A percentile compares a stretch with the other conserved stretches of the same genome.
phyloP scores from a whole-genome alignment of 2,888 invertebrate genomes.

The Orthosia gothica region DNA sequence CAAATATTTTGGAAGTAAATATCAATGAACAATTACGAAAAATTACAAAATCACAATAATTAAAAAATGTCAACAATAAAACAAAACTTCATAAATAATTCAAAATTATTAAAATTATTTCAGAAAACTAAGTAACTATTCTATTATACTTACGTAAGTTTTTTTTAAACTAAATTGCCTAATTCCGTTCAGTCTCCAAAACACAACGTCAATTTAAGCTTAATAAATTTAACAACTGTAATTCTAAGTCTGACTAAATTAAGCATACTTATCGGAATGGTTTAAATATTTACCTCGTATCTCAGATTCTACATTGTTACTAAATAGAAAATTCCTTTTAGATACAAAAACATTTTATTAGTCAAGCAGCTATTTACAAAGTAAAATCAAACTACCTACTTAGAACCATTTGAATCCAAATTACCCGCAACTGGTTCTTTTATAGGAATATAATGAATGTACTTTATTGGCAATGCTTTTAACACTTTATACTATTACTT shows the following conservation, averaged over 20 bases:
- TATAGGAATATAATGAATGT: slow-evolving; percentile 12
- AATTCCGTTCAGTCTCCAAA: too few species aligned
- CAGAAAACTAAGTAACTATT: too few species aligned
- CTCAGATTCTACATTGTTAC: slow-evolving; percentile 5
- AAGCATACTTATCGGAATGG: neutral
- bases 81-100: too few species aligned
- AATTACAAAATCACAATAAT: too few species aligned
- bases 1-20: too few species aligned
- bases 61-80: too few species aligned
- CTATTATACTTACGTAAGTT: too few species aligned
- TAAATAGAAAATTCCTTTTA: slow-evolving; percentile 21
- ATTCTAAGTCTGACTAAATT: neutral
- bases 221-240: neutral
- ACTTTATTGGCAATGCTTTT: slow-evolving; percentile 15
- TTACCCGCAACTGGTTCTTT: slow-evolving; percentile 11
- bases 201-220: neutral
- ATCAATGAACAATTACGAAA: too few species aligned
- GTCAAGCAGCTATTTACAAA: slow-evolving; percentile 25
- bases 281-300: neutral
- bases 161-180: too few species aligned
- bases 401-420: slow-evolving; percentile 17
- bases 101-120: too few species aligned
- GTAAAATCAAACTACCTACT: slow-evolving; percentile 24
- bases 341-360: slow-evolving; percentile 24
- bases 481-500: slow-evolving; percentile 9